Evolutionary conservation across 1,140 invertebrate species (phyloP), one percentile per base, ranked within the genome.

Genomic region (Bombus terrestris): DNA sequence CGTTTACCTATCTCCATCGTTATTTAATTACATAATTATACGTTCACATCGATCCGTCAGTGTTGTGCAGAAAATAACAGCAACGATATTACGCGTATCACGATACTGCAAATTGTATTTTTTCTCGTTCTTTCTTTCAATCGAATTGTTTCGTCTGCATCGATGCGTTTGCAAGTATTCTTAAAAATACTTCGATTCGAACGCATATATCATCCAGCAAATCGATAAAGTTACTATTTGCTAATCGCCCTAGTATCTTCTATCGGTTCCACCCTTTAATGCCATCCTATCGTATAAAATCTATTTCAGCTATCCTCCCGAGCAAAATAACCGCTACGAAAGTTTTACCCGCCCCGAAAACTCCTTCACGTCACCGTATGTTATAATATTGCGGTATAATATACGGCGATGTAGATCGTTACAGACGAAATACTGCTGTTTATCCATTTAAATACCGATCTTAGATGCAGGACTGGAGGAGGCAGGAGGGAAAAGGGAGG

Each of bases 381-480:
- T 39, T n/a, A 37, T 39, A 39, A 75, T 57, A 43, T 47, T 1
- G 28, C 43, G 47, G 47, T 53, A 53, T 53, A 37, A 76, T 41
- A 62, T 37, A 59, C 74, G 22, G 12, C 25, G 35, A 15, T 39
- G 74, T 37, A 53, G 47, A 53, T 53, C 74, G 74, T 57, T 62
- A 73, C 28, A 4, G 41, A 73, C 71, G 71, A 73, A 47, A 43
- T 22, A 57, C 75, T 8, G 57, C 75, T 64, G 59, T 78, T 77
- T 78, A 32, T 64, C 57, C 75, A 78, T 64, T 78, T 64, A 41
- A 78, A 78, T 64, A 32, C 18, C 37, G 57, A 64, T 77, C 75
- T 39, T 41, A 32, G n/a, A n/a, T 59, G 15, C 57, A 12, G 28
- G 1, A 22, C 0, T 0, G n/a, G 12, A 12, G 15, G 15, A 28